Evolutionary conservation across 2,797 vertebrate genomes (phyloP).

Genomic region (Xyrichtys novacula): DNA sequence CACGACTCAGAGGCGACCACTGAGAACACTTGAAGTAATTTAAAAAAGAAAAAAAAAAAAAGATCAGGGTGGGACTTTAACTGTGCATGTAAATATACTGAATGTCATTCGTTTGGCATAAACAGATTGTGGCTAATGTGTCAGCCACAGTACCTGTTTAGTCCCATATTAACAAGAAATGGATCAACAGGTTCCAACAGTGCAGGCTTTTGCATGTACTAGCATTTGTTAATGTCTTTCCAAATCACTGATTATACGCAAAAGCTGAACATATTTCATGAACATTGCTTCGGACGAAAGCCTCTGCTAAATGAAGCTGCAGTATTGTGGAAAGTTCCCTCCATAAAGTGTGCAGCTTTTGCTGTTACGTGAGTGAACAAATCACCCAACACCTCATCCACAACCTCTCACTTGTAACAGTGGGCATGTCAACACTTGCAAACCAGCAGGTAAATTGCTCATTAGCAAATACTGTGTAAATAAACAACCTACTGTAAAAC

Average conservation of each 20-base stretch:
- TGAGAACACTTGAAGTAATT: no score
- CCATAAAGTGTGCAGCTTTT: background rate
- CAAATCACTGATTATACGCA: conserved; percentile 21
- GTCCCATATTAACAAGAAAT: conserved; percentile 6
- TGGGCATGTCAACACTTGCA: background rate
- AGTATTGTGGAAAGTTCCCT: background rate
- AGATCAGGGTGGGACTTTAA: no score
- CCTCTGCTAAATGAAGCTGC: no score
- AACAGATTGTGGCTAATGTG: background rate
- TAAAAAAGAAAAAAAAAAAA: no score
- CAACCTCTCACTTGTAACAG: background rate
- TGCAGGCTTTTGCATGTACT: conserved; percentile 1
- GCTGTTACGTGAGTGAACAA: background rate
- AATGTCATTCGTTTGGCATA: background rate
- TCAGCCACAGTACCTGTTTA: background rate
- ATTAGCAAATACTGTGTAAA: background rate
- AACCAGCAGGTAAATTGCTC: background rate
- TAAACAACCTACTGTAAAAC: background rate
- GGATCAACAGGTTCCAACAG: background rate
- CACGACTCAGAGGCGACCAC: no score
- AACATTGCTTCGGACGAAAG: no score
- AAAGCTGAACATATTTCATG: background rate
- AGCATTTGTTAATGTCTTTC: conserved; percentile 13
- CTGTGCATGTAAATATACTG: no score
- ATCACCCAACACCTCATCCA: background rate